Conservation (phyloP, 1,140 invertebrate species). For the Trichonephila clavata region DNA sequence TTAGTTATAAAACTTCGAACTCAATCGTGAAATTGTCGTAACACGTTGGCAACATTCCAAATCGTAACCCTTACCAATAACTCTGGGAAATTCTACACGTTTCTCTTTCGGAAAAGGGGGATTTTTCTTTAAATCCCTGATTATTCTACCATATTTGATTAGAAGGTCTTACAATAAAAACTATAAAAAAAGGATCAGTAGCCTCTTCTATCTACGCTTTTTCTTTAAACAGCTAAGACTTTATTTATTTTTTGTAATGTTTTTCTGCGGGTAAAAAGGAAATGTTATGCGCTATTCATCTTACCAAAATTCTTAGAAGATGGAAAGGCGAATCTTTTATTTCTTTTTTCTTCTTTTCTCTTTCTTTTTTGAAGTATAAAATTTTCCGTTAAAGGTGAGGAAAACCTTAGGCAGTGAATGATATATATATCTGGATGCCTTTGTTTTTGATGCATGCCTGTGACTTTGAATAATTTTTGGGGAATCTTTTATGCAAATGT, state of each 20-base stretch:
- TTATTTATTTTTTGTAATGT: neutral
- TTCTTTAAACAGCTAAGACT: neutral
- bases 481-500: constrained; percentile 1
- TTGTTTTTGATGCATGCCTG: neutral
- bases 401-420: neutral
- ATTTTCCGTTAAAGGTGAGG: neutral
- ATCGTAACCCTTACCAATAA: neutral
- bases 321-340: neutral
- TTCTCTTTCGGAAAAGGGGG: neutral
- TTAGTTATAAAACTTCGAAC: constrained; percentile 23
- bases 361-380: neutral
- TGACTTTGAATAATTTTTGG: neutral
- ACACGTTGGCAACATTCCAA: constrained; percentile 11
- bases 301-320: neutral
- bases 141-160: constrained; percentile 48
- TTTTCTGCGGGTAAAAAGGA: neutral
- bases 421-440: neutral
- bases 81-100: constrained; percentile 14
- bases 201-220: neutral
- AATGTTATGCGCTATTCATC: neutral
- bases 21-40: neutral
- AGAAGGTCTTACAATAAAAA: neutral
- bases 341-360: neutral
- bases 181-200: neutral
- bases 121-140: constrained; percentile 29